phyloP scores from a whole-genome alignment of 2,113 vertebrate species.

The Rhabdomys dilectus region DNA sequence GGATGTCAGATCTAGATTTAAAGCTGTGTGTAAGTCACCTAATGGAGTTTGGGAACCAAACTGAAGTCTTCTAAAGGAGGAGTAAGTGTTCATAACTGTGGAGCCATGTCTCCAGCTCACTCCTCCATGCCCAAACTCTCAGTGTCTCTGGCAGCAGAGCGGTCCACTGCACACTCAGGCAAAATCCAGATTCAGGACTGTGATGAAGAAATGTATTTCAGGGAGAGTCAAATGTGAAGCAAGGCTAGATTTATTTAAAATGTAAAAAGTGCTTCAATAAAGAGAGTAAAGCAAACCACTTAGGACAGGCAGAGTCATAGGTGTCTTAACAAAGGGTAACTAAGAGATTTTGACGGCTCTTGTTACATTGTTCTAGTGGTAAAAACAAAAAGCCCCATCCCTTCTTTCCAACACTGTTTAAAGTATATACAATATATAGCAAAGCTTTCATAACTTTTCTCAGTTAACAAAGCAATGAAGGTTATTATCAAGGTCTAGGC shows the following conservation, averaged over 20 bases:
- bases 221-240: not conserved
- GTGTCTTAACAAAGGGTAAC: not conserved
- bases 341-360: not conserved
- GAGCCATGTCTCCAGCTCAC: not conserved
- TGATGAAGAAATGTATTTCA: not conserved
- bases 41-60: not conserved
- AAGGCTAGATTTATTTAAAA: not conserved
- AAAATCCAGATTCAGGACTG: not conserved
- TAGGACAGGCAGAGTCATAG: not conserved
- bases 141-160: not conserved
- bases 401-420: not conserved
- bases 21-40: not conserved
- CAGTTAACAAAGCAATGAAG: not conserved
- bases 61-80: not conserved
- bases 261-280: not conserved
- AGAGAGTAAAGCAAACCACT: not conserved
- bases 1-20: not conserved
- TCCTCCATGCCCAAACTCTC: not conserved
- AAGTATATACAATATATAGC: not conserved
- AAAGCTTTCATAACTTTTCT: not conserved
- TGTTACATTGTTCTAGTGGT: not conserved
- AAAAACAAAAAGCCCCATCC: too few species aligned
- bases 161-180: not conserved
- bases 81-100: not conserved
- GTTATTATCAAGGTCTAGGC: not conserved